Evolutionary conservation across 2,113 vertebrate genomes (phyloP), one percentile per base, ranked within the genome.

Genomic region (Erythrolamprus reginae): DNA sequence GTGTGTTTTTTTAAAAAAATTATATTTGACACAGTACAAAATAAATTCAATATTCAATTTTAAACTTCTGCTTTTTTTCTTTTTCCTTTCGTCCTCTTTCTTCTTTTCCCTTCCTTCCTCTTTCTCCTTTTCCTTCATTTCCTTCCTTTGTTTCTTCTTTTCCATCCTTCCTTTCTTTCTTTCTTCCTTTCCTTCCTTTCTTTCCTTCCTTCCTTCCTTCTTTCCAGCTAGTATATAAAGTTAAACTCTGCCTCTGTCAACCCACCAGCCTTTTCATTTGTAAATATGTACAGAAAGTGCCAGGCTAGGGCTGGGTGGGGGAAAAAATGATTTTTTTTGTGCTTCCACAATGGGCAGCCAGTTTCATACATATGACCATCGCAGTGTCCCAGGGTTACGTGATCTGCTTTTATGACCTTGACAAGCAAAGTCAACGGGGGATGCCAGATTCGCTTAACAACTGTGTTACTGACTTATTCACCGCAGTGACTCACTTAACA

Each of bases 11-110:
- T 96, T 96, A 24, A 56, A 70, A 70, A 95, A 95, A 91, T 85
- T 91, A 87, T 96, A 95, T 90, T 92, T 93, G 91, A 96, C 97
- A 95, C 95, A 94, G 95, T 97, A 96, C 91, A 97, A 97, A 97
- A 96, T 94, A 95, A 58, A 96, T 90, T 94, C 94, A 95, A 87
- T 95, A 93, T 89, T 93, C 87, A 91, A 91, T 82, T 91, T 85
- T 93, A 95, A 90, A 87, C 84, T 55, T 94, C 21, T 3, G 53
- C 26, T 87, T 61, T 19, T 87, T 19, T 87, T 61, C 90, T 3
- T 90, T 48, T 28, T 82, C 70, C 47, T 89, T 42, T 94, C 55
- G 19, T 21, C 84, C 88, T 12, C 28, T 12, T 55, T 47, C 38
- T 45, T 26, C 90, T 56, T 94, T 84, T 91, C 50, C 5, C 1